phyloP scores from a whole-genome alignment of 2,797 vertebrate species.

The Squalus acanthias region DNA sequence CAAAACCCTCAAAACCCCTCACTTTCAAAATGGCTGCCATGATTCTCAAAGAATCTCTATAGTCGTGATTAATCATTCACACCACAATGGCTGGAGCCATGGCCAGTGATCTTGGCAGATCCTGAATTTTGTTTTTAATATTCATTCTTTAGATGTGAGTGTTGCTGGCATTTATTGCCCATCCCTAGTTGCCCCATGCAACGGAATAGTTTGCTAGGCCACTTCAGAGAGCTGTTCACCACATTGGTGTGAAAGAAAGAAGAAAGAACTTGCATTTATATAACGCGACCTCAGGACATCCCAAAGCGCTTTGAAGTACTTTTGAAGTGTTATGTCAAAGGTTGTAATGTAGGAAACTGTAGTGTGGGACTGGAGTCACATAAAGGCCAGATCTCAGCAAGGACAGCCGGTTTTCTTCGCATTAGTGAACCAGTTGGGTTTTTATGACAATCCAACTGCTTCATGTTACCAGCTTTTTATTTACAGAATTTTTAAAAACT shows the following conservation, averaged over 20 bases:
- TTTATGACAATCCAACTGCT: not conserved
- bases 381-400: too few species aligned
- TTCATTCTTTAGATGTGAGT: not conserved
- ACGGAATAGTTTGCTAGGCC: not conserved
- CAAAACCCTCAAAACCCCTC: not conserved
- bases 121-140: not conserved
- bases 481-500: not conserved
- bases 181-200: not conserved
- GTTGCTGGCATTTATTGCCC: not conserved
- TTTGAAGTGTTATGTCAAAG: not conserved
- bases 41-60: not conserved
- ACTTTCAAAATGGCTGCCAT: not conserved
- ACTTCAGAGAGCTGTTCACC: not conserved
- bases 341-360: not conserved
- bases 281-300: not conserved
- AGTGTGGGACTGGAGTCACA: not conserved
- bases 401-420: not conserved
- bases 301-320: not conserved
- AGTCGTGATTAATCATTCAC: not conserved
- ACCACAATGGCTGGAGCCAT: not conserved
- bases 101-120: not conserved
- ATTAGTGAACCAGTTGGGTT: not conserved
- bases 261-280: not conserved
- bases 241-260: not conserved
- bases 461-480: not conserved